Conservation (phyloP, 1,140 invertebrate species). For the Stegodyphus mimosarum region DNA sequence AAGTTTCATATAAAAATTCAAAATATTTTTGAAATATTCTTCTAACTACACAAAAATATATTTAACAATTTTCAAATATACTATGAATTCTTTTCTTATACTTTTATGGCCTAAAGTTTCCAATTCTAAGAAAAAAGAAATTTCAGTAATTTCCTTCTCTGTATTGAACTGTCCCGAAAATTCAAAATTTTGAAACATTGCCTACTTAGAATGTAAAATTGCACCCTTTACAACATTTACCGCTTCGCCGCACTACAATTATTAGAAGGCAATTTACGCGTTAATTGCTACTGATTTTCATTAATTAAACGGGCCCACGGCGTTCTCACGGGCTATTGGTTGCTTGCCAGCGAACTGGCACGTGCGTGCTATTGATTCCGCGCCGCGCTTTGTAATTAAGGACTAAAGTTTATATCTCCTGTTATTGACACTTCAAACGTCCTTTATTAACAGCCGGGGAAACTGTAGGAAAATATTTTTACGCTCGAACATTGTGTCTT, state of each 20-base stretch:
- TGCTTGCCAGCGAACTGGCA: background rate
- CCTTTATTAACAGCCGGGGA: constrained; percentile 20
- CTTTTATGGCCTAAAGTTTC: too few species aligned
- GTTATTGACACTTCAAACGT: constrained; percentile 38
- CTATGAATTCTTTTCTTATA: too few species aligned
- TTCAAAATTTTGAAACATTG: too few species aligned
- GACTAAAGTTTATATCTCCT: constrained; percentile 37
- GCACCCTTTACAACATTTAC: too few species aligned
- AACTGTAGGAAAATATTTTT: background rate
- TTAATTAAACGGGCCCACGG: constrained; percentile 8
- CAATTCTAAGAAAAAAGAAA: too few species aligned
- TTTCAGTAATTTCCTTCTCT: too few species aligned
- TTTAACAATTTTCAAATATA: too few species aligned
- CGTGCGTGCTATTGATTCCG: constrained; percentile 31
- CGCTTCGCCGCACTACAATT: constrained; percentile 17
- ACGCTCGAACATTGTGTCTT: background rate
- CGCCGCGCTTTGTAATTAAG: constrained; percentile 2
- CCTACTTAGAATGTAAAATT: too few species aligned
- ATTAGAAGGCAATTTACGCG: constrained; percentile 22
- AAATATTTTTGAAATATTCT: too few species aligned
- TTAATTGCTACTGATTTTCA: constrained; percentile 43
- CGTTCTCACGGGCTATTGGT: constrained; percentile 12
- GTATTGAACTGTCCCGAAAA: too few species aligned
- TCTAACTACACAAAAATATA: too few species aligned
- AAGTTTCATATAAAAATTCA: too few species aligned